Evolutionary conservation across 1,140 invertebrate species (phyloP).

Genomic region (Hylyphantes graminicola): DNA sequence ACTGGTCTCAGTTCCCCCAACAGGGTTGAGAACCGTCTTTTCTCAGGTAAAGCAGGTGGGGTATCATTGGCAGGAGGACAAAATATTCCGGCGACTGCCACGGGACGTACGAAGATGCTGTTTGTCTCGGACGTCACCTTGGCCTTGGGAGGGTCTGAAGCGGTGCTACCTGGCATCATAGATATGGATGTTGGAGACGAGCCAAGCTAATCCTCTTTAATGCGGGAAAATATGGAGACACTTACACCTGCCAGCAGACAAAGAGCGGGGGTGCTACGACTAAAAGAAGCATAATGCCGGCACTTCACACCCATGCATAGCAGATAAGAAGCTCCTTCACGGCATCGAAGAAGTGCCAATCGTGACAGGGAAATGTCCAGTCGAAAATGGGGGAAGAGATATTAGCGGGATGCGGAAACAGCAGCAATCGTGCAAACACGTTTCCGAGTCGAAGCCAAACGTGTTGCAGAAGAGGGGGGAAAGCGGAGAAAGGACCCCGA

Average conservation of each 20-base stretch:
- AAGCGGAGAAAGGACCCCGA: too few relatives aligned
- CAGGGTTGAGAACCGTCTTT: slow-evolving; percentile 34
- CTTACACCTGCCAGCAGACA: slow-evolving; percentile 57
- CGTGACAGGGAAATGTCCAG: neutral
- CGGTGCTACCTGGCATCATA: slow-evolving; percentile 48
- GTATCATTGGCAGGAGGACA: slow-evolving; percentile 12
- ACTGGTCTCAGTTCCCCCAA: slow-evolving; percentile 27
- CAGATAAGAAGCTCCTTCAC: neutral
- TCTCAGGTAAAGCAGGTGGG: slow-evolving; percentile 44
- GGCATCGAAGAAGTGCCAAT: neutral
- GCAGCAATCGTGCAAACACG: neutral
- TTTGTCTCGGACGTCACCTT: slow-evolving; percentile 43
- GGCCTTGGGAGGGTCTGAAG: slow-evolving; percentile 40
- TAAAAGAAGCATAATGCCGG: slow-evolving; percentile 6
- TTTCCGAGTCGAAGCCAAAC: neutral
- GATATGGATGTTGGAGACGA: slow-evolving; percentile 33
- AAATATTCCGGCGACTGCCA: slow-evolving; percentile 52
- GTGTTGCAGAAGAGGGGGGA: neutral
- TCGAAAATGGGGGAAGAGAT: neutral
- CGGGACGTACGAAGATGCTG: slow-evolving; percentile 45
- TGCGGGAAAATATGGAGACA: slow-evolving; percentile 47
- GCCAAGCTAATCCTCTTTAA: slow-evolving; percentile 46
- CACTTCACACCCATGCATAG: neutral
- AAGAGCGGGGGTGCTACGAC: slow-evolving; percentile 15
- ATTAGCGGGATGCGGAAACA: neutral